Evolutionary conservation across 1,140 invertebrate species (phyloP).

Genomic region (Drosophila ogumai): DNA sequence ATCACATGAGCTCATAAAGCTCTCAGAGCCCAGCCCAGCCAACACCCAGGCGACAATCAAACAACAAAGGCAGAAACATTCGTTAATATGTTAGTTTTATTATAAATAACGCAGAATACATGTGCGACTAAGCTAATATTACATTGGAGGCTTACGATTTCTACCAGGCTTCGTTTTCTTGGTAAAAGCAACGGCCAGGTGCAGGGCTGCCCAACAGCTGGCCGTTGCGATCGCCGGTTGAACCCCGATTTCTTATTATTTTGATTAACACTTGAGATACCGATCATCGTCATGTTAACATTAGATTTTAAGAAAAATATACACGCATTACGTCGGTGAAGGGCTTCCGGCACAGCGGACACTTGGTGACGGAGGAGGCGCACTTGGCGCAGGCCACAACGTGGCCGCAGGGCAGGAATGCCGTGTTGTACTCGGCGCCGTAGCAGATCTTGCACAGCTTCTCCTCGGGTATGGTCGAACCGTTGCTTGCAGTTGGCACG

Average conservation of each 20-base stretch:
- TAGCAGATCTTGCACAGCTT: constrained; percentile 89
- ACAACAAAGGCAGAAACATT: not conserved
- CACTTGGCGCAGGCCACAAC: constrained; percentile 95
- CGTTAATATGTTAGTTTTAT: constrained; percentile 53
- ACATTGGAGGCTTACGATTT: constrained; percentile 24
- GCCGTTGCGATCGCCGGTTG: constrained; percentile 46
- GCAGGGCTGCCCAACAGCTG: constrained; percentile 37
- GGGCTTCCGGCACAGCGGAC: constrained; percentile 92
- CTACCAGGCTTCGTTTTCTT: constrained; percentile 19
- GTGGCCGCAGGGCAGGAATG: constrained; percentile 94
- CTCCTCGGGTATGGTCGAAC: constrained; percentile 84
- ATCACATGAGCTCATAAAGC: constrained; percentile 15
- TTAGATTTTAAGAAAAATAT: constrained; percentile 80
- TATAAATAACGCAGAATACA: constrained; percentile 49
- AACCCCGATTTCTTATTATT: constrained; percentile 23
- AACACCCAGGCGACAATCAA: not conserved
- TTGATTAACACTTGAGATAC: constrained; percentile 43
- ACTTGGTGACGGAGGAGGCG: constrained; percentile 90
- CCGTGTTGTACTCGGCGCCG: constrained; percentile 92
- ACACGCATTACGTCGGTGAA: constrained; percentile 85
- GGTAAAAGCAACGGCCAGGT: constrained; percentile 51
- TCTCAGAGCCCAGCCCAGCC: not conserved
- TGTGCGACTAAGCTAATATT: constrained; percentile 43
- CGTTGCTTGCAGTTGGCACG: constrained; percentile 7
- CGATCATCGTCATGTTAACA: constrained; percentile 5